Evolutionary conservation across 2,888 invertebrate species (phyloP), one percentile per base, ranked within the genome.

Genomic region (Plusia festucae): DNA sequence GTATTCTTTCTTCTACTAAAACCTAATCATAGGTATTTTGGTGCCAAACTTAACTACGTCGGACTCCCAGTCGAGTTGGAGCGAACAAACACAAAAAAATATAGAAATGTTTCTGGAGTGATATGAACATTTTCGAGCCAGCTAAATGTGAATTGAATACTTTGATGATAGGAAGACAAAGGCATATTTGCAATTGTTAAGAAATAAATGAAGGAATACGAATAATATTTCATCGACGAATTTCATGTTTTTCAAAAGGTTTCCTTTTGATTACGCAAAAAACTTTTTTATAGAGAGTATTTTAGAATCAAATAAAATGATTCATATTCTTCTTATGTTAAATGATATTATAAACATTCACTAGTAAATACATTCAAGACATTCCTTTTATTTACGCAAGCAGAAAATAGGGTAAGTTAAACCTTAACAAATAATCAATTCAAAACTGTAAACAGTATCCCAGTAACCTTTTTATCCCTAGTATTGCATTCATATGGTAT

Each of bases 1-100:
- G 30, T 27, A 30, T 15, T 22, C 18, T 53, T 60, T 53, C 44
- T 20, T 60, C 53, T 15, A 18, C 44, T 13, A 44, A 46, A 53
- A 46, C 2, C 11, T 49, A 46, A 8, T 15, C 40, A 22, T 51
- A 15, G 34, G 30, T 49, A 49, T 58, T 15, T 49, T 49, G 18
- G 20, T 18, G 46, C 46, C 18, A 46, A 18, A 46, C 46, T 9
- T 46, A 40, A 15, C 18, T 9, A 18, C 30, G 57, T 8, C n/a
- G n/a, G 2, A 15, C 6, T 40, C 34, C 15, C 4, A 0, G n/a
- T n/a, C 16, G n/a, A 57, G 18, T 6, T 22, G n/a, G 16, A 30
- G 27, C 52, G 24, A 15, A 24, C 15, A 51, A 22, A 51, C 22
- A 51, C 20, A 22, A 22, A 52, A 49, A 20, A 11, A 13, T 20